Evolutionary conservation across 2,113 vertebrate genomes (phyloP).

Genomic region (Zosterops lateralis): DNA sequence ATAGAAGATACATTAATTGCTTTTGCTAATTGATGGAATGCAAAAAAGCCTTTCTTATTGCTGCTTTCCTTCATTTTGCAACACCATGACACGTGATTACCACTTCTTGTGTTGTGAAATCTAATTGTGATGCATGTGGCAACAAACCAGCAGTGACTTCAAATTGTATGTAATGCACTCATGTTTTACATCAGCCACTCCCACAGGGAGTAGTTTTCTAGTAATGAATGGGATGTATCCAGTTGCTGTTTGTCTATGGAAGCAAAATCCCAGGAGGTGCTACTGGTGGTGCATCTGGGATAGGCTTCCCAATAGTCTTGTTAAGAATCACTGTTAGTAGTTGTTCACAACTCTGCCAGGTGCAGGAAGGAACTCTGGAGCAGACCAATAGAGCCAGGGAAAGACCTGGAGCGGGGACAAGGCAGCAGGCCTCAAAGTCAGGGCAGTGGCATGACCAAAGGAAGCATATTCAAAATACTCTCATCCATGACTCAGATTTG

Average conservation of each 20-base stretch:
- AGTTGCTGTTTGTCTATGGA: neutral
- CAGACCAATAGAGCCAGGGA: neutral
- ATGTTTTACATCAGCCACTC: neutral
- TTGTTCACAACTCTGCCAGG: neutral
- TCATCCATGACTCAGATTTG: neutral
- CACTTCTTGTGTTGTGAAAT: neutral
- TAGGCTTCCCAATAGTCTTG: neutral
- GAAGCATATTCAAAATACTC: neutral
- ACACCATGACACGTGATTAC: neutral
- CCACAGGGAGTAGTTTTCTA: neutral
- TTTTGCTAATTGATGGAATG: neutral
- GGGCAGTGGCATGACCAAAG: neutral
- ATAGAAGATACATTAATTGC: neutral
- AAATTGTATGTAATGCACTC: neutral
- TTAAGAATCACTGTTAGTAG: neutral
- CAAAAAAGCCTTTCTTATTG: neutral
- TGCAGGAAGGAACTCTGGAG: neutral
- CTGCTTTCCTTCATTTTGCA: neutral
- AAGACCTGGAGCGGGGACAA: neutral
- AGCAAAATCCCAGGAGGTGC: neutral
- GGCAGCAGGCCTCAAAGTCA: neutral
- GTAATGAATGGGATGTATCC: neutral
- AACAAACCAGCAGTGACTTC: neutral
- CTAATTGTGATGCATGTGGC: neutral
- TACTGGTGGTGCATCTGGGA: neutral